Conservation (phyloP, 2,797 vertebrate genomes). For the Leptodactylus fallax region DNA sequence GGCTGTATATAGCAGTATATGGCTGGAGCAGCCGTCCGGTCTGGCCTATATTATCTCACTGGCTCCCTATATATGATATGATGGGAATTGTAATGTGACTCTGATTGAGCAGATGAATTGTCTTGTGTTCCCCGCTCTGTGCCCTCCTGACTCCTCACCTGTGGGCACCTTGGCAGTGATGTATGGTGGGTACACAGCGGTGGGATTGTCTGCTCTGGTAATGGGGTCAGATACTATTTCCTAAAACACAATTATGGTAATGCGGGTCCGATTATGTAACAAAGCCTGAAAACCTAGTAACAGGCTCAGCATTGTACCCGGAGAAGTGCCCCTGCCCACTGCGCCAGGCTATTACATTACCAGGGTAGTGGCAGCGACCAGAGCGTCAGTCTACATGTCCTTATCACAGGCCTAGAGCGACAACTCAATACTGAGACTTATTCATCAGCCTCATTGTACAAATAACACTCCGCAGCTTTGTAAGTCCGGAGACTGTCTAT, state of each 20-base stretch:
- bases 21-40: too few relatives aligned
- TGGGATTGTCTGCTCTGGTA: background rate
- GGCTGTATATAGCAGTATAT: too few relatives aligned
- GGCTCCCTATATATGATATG: too few relatives aligned
- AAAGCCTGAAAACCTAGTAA: background rate
- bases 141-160: slow-evolving; percentile 11
- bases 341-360: background rate
- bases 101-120: background rate
- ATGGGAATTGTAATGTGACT: background rate
- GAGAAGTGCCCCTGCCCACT: background rate
- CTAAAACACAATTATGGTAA: slow-evolving; percentile 10
- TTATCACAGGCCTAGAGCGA: too few relatives aligned
- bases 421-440: too few relatives aligned
- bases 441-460: background rate
- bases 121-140: background rate
- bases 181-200: background rate
- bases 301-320: background rate
- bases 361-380: too few relatives aligned
- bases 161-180: background rate
- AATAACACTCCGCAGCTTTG: too few relatives aligned
- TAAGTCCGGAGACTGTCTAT: too few relatives aligned
- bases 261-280: background rate
- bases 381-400: too few relatives aligned
- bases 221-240: slow-evolving; percentile 32
- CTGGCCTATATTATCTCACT: too few relatives aligned